Percentiles rank a stretch among this genome's conserved stretches.
Conservation (phyloP, 2,888 invertebrate species). For the Amphiduros pacificus region DNA sequence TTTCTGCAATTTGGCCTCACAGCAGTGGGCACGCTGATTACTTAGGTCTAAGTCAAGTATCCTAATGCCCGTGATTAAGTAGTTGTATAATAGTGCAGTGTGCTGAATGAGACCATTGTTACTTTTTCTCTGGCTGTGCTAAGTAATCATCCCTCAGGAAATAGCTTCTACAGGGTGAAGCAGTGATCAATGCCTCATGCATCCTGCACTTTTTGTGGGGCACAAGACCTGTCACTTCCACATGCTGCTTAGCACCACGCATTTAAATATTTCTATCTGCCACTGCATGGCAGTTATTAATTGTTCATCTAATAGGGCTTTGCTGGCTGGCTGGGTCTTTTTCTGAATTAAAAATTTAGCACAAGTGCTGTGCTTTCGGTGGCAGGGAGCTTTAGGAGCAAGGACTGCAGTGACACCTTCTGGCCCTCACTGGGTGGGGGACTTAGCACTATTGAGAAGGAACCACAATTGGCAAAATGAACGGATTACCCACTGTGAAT, state of each 20-base stretch:
- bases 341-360: too few species aligned
- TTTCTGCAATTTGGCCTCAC: conserved; percentile 8
- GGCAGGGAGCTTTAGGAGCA: too few species aligned
- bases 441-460: too few species aligned
- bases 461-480: too few species aligned
- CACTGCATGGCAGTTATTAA: too few species aligned
- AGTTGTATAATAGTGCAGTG: conserved; percentile 18
- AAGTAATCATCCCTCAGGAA: conserved; percentile 17
- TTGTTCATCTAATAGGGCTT: too few species aligned
- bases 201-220: background rate
- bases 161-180: background rate
- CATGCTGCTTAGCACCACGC: background rate
- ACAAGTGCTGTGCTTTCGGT: too few species aligned
- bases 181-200: background rate
- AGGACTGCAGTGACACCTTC: too few species aligned
- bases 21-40: conserved; percentile 6
- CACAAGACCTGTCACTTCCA: background rate
- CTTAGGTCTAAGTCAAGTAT: too few species aligned
- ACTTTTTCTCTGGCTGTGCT: conserved; percentile 4
- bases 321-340: too few species aligned
- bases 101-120: conserved; percentile 6
- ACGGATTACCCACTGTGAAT: too few species aligned
- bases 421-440: too few species aligned
- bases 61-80: conserved; percentile 20
- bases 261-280: background rate